Evolutionary conservation across 1,140 invertebrate species (phyloP).

Genomic region (Chrysomallon squamiferum): DNA sequence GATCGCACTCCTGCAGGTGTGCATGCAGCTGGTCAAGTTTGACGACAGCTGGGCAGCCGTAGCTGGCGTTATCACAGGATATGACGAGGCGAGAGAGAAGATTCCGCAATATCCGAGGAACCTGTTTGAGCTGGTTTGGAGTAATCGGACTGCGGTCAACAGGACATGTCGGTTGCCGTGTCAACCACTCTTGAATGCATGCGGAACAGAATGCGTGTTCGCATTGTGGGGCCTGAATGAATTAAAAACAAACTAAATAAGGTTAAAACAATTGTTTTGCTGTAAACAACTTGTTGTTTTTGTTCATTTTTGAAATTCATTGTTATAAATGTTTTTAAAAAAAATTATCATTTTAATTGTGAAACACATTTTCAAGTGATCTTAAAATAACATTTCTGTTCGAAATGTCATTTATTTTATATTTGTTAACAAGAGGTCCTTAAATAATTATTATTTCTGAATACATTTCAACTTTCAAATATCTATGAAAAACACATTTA

Average conservation of each 20-base stretch:
- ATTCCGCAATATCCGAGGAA: slow-evolving; percentile 90
- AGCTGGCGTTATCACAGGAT: slow-evolving; percentile 87
- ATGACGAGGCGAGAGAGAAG: slow-evolving; percentile 86
- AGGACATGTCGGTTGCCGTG: slow-evolving; percentile 89
- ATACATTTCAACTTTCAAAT: no score
- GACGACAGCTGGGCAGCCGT: slow-evolving; percentile 81
- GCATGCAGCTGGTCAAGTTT: slow-evolving; percentile 83
- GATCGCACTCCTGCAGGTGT: slow-evolving; percentile 88
- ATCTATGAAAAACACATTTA: no score
- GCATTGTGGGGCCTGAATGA: slow-evolving; percentile 84
- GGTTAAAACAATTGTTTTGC: slow-evolving; percentile 5
- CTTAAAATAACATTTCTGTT: no score
- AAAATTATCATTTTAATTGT: neutral
- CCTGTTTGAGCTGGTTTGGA: slow-evolving; percentile 83
- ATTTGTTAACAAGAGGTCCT: no score
- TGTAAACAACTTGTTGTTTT: neutral
- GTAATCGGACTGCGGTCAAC: slow-evolving; percentile 89
- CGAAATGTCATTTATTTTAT: no score
- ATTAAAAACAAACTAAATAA: slow-evolving; percentile 24
- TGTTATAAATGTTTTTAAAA: neutral
- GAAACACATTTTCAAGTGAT: no score
- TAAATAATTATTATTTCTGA: no score
- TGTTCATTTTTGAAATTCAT: neutral
- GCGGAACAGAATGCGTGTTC: slow-evolving; percentile 94
- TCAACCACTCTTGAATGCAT: slow-evolving; percentile 95